A percentile compares a stretch with the other conserved stretches of the same genome.
phyloP scores from a whole-genome alignment of 2,888 invertebrate species.

The Eueremaeus valkanovi region DNA sequence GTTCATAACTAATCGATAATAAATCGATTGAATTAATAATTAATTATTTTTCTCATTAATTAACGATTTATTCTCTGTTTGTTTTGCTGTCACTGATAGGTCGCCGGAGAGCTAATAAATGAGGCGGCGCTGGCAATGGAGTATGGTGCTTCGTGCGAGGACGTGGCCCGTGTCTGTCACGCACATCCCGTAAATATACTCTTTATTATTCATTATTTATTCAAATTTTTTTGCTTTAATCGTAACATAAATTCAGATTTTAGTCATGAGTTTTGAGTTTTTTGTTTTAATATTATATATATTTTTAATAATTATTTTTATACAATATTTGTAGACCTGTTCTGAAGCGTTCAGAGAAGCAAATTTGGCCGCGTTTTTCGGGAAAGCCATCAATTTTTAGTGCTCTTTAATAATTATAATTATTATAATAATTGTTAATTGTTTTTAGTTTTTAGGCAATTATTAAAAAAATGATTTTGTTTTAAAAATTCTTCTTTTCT shows the following conservation, averaged over 20 bases:
- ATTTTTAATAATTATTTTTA: conserved; percentile 40
- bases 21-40: too few species aligned
- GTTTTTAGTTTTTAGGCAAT: conserved; percentile 3
- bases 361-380: conserved; percentile 86
- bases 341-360: conserved; percentile 97
- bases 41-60: neutral
- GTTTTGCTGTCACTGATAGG: conserved; percentile 55
- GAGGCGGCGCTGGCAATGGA: conserved; percentile 98
- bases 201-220: neutral
- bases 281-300: too few species aligned
- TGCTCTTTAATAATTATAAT: neutral
- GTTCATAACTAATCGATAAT: neutral
- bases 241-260: too few species aligned
- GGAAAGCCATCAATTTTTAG: conserved; percentile 92
- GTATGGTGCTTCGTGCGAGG: conserved; percentile 97
- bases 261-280: too few species aligned
- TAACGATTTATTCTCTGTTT: neutral
- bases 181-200: conserved; percentile 77
- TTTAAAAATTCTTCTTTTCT: neutral
- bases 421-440: neutral
- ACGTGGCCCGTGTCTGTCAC: conserved; percentile 96
- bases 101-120: conserved; percentile 94
- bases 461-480: conserved; percentile 11
- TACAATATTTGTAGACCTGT: conserved; percentile 70
- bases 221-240: too few species aligned